phyloP scores from a whole-genome alignment of 2,113 vertebrate genomes.

The Myotis yumanensis region DNA sequence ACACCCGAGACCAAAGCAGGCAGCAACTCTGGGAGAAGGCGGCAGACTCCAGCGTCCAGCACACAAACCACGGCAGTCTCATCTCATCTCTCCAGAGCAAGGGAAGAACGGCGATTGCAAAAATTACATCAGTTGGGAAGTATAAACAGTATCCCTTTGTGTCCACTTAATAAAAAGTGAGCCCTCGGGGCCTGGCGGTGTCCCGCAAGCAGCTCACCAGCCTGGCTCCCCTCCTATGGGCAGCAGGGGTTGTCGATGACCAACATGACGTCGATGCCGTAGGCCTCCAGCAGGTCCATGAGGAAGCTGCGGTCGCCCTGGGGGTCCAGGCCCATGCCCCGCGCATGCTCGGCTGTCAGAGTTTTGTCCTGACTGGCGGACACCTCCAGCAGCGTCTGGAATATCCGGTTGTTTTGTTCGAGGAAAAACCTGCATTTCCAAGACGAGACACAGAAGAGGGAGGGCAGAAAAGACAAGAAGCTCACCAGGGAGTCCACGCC shows the following conservation, averaged over 20 bases:
- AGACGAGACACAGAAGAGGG: neutral
- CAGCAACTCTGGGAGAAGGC: conserved; percentile 33
- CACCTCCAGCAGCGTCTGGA: conserved; percentile 95
- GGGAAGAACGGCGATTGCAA: conserved; percentile 65
- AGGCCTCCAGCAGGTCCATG: conserved; percentile 96
- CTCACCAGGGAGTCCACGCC: neutral
- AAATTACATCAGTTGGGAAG: conserved; percentile 72
- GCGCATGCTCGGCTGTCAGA: conserved; percentile 93
- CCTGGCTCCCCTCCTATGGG: conserved; percentile 82
- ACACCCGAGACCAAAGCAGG: conserved; percentile 19
- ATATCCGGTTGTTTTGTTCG: conserved; percentile 98
- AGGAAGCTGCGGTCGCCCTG: conserved; percentile 95
- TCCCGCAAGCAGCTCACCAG: neutral
- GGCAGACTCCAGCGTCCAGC: neutral
- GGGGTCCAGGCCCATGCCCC: conserved; percentile 98
- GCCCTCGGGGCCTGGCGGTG: conserved; percentile 43
- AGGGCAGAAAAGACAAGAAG: neutral
- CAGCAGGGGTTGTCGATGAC: conserved; percentile 98
- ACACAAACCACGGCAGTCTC: neutral
- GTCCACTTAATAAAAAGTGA: conserved; percentile 69
- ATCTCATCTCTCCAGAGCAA: neutral
- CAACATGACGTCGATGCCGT: conserved; percentile 94
- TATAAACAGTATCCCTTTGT: conserved; percentile 77
- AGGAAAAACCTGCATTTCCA: conserved; percentile 93
- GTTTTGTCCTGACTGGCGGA: conserved; percentile 93